Conservation (phyloP, 2,797 vertebrate genomes). For the Phataginus tetradactyla region DNA sequence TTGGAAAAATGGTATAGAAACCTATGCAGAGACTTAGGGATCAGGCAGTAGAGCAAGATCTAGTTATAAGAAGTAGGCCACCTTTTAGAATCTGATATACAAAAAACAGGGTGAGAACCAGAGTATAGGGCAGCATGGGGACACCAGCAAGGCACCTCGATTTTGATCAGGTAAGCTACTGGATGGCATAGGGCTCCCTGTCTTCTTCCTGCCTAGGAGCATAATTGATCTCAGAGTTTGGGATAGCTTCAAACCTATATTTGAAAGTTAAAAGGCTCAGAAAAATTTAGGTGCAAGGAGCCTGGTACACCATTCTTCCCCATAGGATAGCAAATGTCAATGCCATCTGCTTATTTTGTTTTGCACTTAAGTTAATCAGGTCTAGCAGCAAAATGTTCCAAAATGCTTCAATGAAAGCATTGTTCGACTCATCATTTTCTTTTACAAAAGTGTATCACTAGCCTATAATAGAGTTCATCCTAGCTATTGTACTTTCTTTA, state of each 20-base stretch:
- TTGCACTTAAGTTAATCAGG: slow-evolving; percentile 46
- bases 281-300: neutral
- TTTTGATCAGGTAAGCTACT: neutral
- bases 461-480: neutral
- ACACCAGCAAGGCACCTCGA: neutral
- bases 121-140: neutral
- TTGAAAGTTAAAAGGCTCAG: slow-evolving; percentile 25
- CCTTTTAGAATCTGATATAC: neutral
- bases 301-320: neutral
- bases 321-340: neutral
- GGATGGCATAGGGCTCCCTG: neutral
- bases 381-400: slow-evolving; percentile 16
- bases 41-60: neutral
- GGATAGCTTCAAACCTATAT: neutral
- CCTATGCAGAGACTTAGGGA: neutral
- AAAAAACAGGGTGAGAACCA: neutral
- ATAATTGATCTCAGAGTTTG: neutral
- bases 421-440: slow-evolving; percentile 25
- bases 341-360: slow-evolving; percentile 36
- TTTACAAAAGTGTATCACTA: neutral
- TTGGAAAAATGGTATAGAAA: neutral
- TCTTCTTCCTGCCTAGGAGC: neutral
- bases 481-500: neutral
- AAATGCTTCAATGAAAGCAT: slow-evolving; percentile 28
- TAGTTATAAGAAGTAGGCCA: neutral